Evolutionary conservation across 1,140 invertebrate species (phyloP).

Genomic region (Drosophila azteca): DNA sequence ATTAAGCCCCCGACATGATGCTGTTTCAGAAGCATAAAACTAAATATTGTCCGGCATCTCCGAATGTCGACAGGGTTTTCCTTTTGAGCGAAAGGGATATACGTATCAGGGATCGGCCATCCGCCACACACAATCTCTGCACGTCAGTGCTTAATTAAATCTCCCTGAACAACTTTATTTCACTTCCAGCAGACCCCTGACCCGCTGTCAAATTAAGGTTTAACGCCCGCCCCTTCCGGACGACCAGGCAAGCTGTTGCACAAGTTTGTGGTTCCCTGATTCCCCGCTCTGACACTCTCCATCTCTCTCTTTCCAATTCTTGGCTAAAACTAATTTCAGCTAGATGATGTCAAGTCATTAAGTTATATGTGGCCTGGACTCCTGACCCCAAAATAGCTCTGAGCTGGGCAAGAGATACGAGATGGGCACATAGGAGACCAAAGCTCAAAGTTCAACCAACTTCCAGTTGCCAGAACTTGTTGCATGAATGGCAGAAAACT

Average conservation of each 20-base stretch:
- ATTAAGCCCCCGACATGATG: slow-evolving; percentile 46
- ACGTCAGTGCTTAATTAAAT: slow-evolving; percentile 72
- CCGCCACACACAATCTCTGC: slow-evolving; percentile 8
- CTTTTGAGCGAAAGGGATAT: slow-evolving; percentile 14
- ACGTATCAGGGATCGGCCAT: slow-evolving; percentile 9
- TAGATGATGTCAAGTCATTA: slow-evolving; percentile 56
- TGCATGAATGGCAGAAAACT: slow-evolving; percentile 23
- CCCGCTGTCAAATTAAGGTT: slow-evolving; percentile 67
- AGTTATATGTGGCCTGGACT: slow-evolving; percentile 49
- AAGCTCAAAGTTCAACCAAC: slow-evolving; percentile 10
- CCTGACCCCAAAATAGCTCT: slow-evolving; percentile 3
- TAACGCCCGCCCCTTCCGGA: slow-evolving; percentile 14
- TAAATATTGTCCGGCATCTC: slow-evolving; percentile 49
- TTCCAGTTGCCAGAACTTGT: slow-evolving; percentile 30
- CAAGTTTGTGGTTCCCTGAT: slow-evolving; percentile 28
- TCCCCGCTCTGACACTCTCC: too few species aligned
- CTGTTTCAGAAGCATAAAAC: slow-evolving; percentile 38
- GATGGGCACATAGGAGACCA: slow-evolving; percentile 1
- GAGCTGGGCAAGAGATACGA: slow-evolving; percentile 5
- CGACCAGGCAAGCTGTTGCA: slow-evolving; percentile 20
- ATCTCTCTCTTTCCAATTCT: not conserved
- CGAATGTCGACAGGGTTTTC: slow-evolving; percentile 56
- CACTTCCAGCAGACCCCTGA: slow-evolving; percentile 24
- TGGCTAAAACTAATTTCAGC: slow-evolving; percentile 54
- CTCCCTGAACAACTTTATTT: slow-evolving; percentile 55